Percentiles rank a stretch among this genome's conserved stretches.
phyloP scores from a whole-genome alignment of 1,140 invertebrate genomes.

The Antheraea mylitta region DNA sequence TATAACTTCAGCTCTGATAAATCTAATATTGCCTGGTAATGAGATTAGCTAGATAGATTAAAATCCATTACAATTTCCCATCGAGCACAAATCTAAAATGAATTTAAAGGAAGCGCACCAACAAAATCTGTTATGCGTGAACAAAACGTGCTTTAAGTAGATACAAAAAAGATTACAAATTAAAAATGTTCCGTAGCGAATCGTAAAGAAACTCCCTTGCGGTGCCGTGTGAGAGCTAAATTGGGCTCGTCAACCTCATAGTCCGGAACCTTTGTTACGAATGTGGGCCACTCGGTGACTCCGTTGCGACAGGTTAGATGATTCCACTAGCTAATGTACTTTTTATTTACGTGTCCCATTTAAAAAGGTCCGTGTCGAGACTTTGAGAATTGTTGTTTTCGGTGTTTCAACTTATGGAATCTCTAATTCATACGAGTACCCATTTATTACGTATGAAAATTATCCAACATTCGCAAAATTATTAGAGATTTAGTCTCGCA shows the following conservation, averaged over 20 bases:
- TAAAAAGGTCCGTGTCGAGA: neutral
- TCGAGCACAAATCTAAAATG: neutral
- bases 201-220: conserved; percentile 5
- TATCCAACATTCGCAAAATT: too few species aligned
- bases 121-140: conserved; percentile 6
- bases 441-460: too few species aligned
- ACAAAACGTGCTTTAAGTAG: conserved; percentile 4
- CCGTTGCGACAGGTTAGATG: neutral
- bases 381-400: neutral
- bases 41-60: neutral
- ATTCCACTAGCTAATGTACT: neutral
- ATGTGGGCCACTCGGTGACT: conserved; percentile 21
- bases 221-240: conserved; percentile 20
- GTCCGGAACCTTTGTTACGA: conserved; percentile 20
- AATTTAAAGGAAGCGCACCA: conserved; percentile 9
- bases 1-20: too few species aligned
- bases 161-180: conserved; percentile 7
- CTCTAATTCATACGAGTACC: too few species aligned
- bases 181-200: conserved; percentile 16
- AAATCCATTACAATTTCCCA: neutral
- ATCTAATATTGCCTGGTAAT: too few species aligned
- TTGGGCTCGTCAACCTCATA: conserved; percentile 26
- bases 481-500: too few species aligned
- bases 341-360: conserved; percentile 1
- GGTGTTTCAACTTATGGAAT: neutral